Evolutionary conservation across 2,888 invertebrate genomes (phyloP), one percentile per base, ranked within the genome.

Genomic region (Parnassius apollo): DNA sequence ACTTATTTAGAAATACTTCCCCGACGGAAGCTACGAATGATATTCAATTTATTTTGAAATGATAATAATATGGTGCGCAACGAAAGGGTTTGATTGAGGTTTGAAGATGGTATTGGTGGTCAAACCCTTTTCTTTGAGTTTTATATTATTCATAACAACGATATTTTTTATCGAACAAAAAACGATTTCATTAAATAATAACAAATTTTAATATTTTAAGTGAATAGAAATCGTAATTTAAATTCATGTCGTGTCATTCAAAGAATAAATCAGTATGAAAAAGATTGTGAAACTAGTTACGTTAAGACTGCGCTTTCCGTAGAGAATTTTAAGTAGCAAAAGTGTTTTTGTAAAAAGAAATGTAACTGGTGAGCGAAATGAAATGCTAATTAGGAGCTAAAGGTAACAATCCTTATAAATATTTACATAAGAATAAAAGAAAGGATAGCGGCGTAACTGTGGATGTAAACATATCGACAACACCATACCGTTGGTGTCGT

Each of bases 191-290:
- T 25, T 25, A 25, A 25, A n/a, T 46, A 55, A 9, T 51, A 22
- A 57, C 57, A 52, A 62, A 58, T 50, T 58, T 58, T 25, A 58
- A 62, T 49, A 58, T 35, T 53, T 42, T 54, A 59, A 59, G 50
- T 62, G 58, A 62, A 62, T 59, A 59, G 45, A 59, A 55, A 54
- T 62, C 50, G 45, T 12, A 59, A 60, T 70, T 67, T 61, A 64
- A 69, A 71, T 71, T 72, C 71, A 71, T 61, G 67, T 63, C 66
- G 66, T 60, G 57, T 60, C 61, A 64, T 68, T 68, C 69, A 69
- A 72, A 69, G 70, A 69, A 70, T 71, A 71, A 70, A 72, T 70
- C 69, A 69, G 69, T 69, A 69, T 69, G 69, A 69, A 70, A 67
- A 69, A 69, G 71, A 70, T 72, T 71, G 70, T 70, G 67, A 68